These are phyloP conservation scores for Armadillidium nasatum DNA, from an alignment of 1,140 invertebrate genomes.

Conservation along the genomic window DNA sequence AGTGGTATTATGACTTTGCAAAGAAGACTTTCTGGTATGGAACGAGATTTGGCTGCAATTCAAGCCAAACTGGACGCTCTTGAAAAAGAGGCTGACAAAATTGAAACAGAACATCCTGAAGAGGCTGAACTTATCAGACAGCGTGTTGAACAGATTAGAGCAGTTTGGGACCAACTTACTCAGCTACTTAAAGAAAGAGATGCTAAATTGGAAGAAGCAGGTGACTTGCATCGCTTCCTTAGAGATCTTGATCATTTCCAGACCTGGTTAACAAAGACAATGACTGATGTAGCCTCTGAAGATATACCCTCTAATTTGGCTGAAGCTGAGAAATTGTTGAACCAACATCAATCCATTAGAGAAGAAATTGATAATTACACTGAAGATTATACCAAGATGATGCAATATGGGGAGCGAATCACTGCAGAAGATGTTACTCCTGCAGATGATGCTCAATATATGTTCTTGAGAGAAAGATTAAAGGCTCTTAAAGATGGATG, in stretches of 20 bases:
- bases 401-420: constrained; percentile 91
- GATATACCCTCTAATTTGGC: constrained; percentile 93
- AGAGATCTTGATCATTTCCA: constrained; percentile 97
- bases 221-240: constrained; percentile 95
- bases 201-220: constrained; percentile 95
- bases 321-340: constrained; percentile 93
- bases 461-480: constrained; percentile 93
- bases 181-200: constrained; percentile 96
- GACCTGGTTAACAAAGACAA: constrained; percentile 95
- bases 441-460: constrained; percentile 94
- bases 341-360: constrained; percentile 93
- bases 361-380: constrained; percentile 99
- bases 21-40: constrained; percentile 70
- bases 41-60: constrained; percentile 95
- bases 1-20: constrained; percentile 71
- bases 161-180: constrained; percentile 93
- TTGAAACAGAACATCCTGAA: constrained; percentile 90
- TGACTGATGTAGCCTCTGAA: constrained; percentile 95
- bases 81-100: constrained; percentile 83
- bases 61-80: constrained; percentile 92
- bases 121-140: constrained; percentile 89
- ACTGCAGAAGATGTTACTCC: constrained; percentile 64
- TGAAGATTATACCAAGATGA: constrained; percentile 97
- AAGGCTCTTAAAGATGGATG: constrained; percentile 97
- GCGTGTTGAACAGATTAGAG: constrained; percentile 79